Conservation (phyloP, 2,888 invertebrate genomes). For the Cantharis lateralis region DNA sequence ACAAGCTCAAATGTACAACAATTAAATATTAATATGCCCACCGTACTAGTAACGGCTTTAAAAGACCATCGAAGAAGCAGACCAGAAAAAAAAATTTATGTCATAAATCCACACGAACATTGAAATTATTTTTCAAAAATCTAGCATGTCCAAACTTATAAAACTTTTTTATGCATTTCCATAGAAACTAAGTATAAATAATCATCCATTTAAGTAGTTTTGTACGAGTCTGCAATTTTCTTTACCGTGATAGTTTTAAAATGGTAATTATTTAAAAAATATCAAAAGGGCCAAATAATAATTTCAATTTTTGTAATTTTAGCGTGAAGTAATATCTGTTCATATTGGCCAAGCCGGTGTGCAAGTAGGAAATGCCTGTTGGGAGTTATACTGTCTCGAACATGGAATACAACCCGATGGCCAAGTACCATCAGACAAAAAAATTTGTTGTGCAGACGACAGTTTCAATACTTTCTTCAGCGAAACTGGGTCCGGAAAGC, state of each 20-base stretch:
- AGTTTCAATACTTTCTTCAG: constrained; percentile 47
- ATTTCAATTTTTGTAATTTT: constrained; percentile 20
- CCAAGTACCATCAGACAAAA: constrained; percentile 57
- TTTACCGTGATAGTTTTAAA: neutral
- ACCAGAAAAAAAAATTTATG: too few species aligned
- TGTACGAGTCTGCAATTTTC: neutral
- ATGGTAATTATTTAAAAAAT: neutral
- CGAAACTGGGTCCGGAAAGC: constrained; percentile 58
- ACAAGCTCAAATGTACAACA: too few species aligned
- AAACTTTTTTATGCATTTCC: neutral
- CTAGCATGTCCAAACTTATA: neutral
- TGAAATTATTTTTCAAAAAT: too few species aligned
- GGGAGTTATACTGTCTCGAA: constrained; percentile 53
- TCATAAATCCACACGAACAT: too few species aligned
- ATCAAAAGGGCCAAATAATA: neutral
- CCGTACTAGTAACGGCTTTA: too few species aligned
- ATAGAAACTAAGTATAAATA: neutral
- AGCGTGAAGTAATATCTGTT: constrained; percentile 70
- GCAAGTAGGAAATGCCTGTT: constrained; percentile 53
- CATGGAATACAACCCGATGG: constrained; percentile 36
- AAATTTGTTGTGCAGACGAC: constrained; percentile 52
- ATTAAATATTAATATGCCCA: too few species aligned
- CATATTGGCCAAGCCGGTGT: constrained; percentile 61
- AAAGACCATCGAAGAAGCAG: too few species aligned
- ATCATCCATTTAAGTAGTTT: neutral